phyloP scores from a whole-genome alignment of 2,888 invertebrate species.

The Macaria liturata region DNA sequence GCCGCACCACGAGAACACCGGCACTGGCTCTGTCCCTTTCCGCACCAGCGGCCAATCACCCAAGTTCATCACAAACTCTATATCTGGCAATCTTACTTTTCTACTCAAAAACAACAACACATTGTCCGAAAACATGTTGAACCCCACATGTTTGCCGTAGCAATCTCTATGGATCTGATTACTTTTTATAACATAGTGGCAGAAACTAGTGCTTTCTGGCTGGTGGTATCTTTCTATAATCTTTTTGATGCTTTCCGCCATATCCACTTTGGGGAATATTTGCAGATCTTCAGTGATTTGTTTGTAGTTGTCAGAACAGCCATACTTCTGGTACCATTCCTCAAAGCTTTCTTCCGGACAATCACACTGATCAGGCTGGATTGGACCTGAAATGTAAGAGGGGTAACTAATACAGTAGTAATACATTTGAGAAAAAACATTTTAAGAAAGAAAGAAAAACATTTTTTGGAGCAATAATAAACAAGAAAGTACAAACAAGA shows the following conservation, averaged over 20 bases:
- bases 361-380: constrained; percentile 92
- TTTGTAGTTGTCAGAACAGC: constrained; percentile 84
- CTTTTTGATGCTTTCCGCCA: constrained; percentile 85
- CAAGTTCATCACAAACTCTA: constrained; percentile 95
- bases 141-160: constrained; percentile 97
- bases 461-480: too few species aligned
- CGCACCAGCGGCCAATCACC: constrained; percentile 97
- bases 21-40: constrained; percentile 82
- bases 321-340: constrained; percentile 86
- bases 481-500: too few species aligned
- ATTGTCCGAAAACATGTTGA: constrained; percentile 97
- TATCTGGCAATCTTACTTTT: constrained; percentile 91
- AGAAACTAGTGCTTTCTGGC: constrained; percentile 92
- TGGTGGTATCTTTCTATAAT: constrained; percentile 88
- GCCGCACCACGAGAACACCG: constrained; percentile 98
- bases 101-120: constrained; percentile 91
- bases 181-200: constrained; percentile 93
- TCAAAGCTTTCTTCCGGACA: constrained; percentile 87
- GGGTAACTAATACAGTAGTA: too few species aligned
- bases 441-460: too few species aligned
- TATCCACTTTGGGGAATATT: constrained; percentile 87
- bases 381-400: constrained; percentile 72
- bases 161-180: constrained; percentile 94
- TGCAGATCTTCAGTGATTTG: constrained; percentile 90
- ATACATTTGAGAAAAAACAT: too few species aligned